Conservation (phyloP, 2,888 invertebrate genomes). For the Lomographa bimaculata region DNA sequence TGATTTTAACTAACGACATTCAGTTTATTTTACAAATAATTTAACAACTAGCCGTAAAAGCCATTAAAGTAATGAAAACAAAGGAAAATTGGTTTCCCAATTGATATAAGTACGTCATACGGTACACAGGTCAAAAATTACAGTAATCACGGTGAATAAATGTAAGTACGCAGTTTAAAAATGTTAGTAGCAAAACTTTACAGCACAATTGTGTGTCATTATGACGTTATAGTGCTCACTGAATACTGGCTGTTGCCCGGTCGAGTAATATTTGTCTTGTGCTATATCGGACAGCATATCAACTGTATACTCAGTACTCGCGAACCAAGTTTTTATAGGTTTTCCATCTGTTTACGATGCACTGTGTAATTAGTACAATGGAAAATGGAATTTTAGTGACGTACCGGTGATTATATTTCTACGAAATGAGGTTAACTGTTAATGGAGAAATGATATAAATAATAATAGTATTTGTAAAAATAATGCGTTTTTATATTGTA, state of each 20-base stretch:
- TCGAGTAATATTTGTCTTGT: slow-evolving; percentile 22
- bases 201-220: slow-evolving; percentile 1
- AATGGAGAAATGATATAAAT: no score
- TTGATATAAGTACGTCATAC: slow-evolving; percentile 4
- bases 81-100: slow-evolving; percentile 2
- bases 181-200: slow-evolving; percentile 21
- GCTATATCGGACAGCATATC: slow-evolving; percentile 25
- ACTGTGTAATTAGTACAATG: slow-evolving; percentile 20
- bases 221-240: slow-evolving; percentile 14
- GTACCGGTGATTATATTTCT: no score
- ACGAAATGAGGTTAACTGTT: no score
- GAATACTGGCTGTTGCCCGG: slow-evolving; percentile 19
- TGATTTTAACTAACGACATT: no score
- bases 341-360: slow-evolving; percentile 24
- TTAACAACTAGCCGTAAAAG: slow-evolving; percentile 6
- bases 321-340: slow-evolving; percentile 8
- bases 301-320: slow-evolving; percentile 2
- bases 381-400: not conserved
- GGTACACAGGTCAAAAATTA: slow-evolving; percentile 7
- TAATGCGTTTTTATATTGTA: no score
- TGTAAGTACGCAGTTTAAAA: slow-evolving; percentile 9
- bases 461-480: no score
- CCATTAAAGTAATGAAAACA: slow-evolving; percentile 4
- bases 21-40: no score
- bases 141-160: not conserved